Conservation (phyloP, 2,888 invertebrate genomes). For the Nycteola revayana region DNA sequence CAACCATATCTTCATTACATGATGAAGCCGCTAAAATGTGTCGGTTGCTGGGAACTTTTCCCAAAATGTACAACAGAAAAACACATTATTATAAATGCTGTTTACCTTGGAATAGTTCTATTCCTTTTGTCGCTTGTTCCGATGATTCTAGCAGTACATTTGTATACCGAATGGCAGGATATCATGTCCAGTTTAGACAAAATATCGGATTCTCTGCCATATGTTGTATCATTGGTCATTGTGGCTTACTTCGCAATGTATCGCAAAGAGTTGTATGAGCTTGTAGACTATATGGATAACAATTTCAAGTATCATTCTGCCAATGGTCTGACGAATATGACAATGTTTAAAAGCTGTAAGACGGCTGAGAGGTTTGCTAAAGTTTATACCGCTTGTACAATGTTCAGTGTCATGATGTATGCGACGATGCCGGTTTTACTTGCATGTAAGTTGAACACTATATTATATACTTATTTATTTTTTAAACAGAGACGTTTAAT, state of each 20-base stretch:
- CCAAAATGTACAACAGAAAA: slow-evolving; percentile 33
- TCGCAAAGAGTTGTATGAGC: slow-evolving; percentile 49
- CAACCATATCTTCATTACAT: slow-evolving; percentile 48
- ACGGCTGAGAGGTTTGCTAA: slow-evolving; percentile 56
- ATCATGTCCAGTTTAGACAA: slow-evolving; percentile 58
- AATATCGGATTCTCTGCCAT: slow-evolving; percentile 60
- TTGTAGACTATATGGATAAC: slow-evolving; percentile 52
- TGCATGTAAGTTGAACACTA: slow-evolving; percentile 61
- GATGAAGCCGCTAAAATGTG: slow-evolving; percentile 52
- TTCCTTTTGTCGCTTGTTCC: slow-evolving; percentile 46
- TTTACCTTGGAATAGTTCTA: slow-evolving; percentile 52
- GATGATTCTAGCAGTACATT: slow-evolving; percentile 43
- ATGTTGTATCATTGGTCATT: slow-evolving; percentile 51
- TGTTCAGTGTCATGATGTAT: slow-evolving; percentile 67
- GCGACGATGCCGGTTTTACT: slow-evolving; percentile 50
- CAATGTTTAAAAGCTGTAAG: slow-evolving; percentile 55
- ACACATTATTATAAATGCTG: slow-evolving; percentile 46
- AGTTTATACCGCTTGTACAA: slow-evolving; percentile 61
- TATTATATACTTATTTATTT: too few relatives aligned
- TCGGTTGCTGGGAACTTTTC: slow-evolving; percentile 66
- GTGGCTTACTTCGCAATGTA: slow-evolving; percentile 55
- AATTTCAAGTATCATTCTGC: slow-evolving; percentile 66
- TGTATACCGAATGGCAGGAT: slow-evolving; percentile 58
- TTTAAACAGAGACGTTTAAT: too few relatives aligned
- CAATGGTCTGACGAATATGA: slow-evolving; percentile 66